Percentiles rank a stretch among this genome's conserved stretches.
phyloP scores from a whole-genome alignment of 2,888 invertebrate genomes.

The Drosophila tanythrix region DNA sequence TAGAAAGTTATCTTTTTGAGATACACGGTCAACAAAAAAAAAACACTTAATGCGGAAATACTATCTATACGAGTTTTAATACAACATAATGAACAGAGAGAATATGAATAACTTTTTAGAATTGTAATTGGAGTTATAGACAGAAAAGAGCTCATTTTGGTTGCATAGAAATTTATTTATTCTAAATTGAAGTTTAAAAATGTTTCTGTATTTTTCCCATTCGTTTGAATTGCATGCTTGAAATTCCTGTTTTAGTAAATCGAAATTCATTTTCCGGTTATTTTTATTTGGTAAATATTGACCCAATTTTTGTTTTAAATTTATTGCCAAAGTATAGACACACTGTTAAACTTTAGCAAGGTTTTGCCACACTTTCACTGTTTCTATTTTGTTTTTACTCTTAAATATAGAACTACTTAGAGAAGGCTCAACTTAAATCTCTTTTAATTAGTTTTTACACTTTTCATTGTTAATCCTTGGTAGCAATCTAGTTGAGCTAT shows the following conservation, averaged over 20 bases:
- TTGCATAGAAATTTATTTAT: not conserved
- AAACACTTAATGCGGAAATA: slow-evolving; percentile 11
- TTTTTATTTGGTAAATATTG: not conserved
- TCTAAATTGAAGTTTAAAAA: not conserved
- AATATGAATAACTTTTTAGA: not conserved
- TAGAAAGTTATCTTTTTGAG: slow-evolving; percentile 29
- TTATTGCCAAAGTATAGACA: slow-evolving; percentile 1
- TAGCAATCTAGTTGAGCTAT: not conserved
- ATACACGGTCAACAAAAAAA: not conserved
- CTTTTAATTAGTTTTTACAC: not conserved
- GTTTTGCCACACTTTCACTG: not conserved
- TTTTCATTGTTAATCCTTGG: not conserved
- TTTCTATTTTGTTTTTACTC: not conserved
- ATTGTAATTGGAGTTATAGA: not conserved
- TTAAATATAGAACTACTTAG: not conserved
- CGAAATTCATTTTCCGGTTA: not conserved
- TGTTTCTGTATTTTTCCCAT: not conserved
- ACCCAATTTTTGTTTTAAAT: not conserved
- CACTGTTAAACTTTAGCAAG: not conserved
- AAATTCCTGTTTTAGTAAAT: not conserved
- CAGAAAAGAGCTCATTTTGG: not conserved
- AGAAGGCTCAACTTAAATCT: not conserved
- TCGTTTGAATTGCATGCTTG: not conserved
- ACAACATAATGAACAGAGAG: not conserved
- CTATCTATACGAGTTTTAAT: not conserved